Base-by-base conservation (phyloP, 2,888 invertebrate genomes). In the Hipparchia sbordonii region DNA sequence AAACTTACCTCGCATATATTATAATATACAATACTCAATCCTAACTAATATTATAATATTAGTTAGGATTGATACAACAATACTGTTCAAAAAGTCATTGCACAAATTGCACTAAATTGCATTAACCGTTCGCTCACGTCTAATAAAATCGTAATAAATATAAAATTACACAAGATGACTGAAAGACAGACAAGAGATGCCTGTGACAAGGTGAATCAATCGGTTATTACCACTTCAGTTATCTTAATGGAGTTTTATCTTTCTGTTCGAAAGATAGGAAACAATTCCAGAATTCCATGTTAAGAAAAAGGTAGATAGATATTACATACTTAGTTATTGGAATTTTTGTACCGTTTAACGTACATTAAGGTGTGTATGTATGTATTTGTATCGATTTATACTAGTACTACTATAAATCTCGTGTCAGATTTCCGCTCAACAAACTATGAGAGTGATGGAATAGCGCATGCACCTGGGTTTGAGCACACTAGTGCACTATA, bases 221-320 rank as follows among this genome's bases (percentile, higher is more conserved):
- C 62, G n/a, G n/a, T 54, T 46, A 59, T 39, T 62, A 52, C 45
- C 63, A 9, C 66, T 57, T 59, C 67, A 59, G 46, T 54, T 54
- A 71, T 71, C 60, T 33, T 65, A 65, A 67, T 71, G 59, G 54
- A 69, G 33, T 60, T 57, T 46, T 73, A 70, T 66, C 23, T 63
- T 23, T 70, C 61, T 66, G 8, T 60, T 57, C 45, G 51, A 59
- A 70, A 63, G 46, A 46, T 12, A 51, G 67, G 13, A 67, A 67
- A 67, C 39, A n/a, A n/a, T 45, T 67, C n/a, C 23, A 13, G 51
- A 57, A 57, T 57, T 57, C 57, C 57, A 57, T 57, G 57, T 6
- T 13, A 9, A 13, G 59, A 59, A 5, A 33, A 59, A 23, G 33
- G 2, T 8, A 8, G 48, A 3, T 33, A 60, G 59, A 4, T 56